Percentiles rank a stretch among this genome's conserved stretches.
Conservation (phyloP, 2,888 invertebrate species). For the Chymomyza fuscimana region DNA sequence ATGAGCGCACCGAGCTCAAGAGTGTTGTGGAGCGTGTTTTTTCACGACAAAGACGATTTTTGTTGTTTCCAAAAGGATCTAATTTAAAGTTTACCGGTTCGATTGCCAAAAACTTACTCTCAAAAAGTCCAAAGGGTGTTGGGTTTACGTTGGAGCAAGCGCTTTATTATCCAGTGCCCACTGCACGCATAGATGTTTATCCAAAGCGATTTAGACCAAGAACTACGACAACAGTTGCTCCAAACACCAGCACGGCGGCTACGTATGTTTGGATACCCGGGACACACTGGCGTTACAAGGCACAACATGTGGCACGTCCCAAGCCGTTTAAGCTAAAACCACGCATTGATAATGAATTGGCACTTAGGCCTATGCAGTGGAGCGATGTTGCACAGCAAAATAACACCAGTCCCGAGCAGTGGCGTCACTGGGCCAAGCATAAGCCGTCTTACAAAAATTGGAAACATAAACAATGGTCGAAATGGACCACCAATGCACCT, state of each 20-base stretch:
- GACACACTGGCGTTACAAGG: slow-evolving; percentile 71
- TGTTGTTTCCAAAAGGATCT: slow-evolving; percentile 72
- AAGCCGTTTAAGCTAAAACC: slow-evolving; percentile 55
- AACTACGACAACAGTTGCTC: slow-evolving; percentile 59
- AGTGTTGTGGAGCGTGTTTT: slow-evolving; percentile 67
- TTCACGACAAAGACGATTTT: slow-evolving; percentile 71
- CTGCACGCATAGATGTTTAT: slow-evolving; percentile 70
- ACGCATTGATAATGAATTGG: slow-evolving; percentile 56
- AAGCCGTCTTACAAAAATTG: slow-evolving; percentile 60
- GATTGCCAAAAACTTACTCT: slow-evolving; percentile 66
- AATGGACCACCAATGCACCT: slow-evolving; percentile 62
- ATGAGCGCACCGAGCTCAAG: slow-evolving; percentile 37
- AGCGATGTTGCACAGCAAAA: slow-evolving; percentile 16
- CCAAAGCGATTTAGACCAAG: slow-evolving; percentile 69
- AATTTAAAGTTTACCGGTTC: slow-evolving; percentile 72
- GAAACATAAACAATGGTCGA: slow-evolving; percentile 60
- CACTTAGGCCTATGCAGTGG: slow-evolving; percentile 27
- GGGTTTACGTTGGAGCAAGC: slow-evolving; percentile 67
- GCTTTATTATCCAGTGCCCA: slow-evolving; percentile 71
- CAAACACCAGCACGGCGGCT: slow-evolving; percentile 53
- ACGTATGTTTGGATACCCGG: slow-evolving; percentile 70
- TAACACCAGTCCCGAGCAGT: slow-evolving; percentile 49
- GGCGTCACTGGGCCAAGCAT: slow-evolving; percentile 64
- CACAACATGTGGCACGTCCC: slow-evolving; percentile 50
- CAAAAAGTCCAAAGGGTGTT: slow-evolving; percentile 65